phyloP scores from a whole-genome alignment of 2,113 vertebrate species.

The Parotia lawesii region DNA sequence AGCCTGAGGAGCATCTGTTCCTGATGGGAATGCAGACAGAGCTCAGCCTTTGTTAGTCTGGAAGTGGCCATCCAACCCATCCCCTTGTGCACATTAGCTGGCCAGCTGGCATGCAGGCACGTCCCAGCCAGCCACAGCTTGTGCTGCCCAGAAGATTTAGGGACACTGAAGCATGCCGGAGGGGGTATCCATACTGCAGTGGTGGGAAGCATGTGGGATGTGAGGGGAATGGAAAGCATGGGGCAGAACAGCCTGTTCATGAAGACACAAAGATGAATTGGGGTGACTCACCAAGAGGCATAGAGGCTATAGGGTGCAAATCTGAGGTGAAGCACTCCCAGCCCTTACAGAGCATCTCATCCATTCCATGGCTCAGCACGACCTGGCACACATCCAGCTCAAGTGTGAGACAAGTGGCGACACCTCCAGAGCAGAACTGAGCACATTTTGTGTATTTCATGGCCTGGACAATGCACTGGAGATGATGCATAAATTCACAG shows the following conservation, averaged over 20 bases:
- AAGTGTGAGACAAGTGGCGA: background rate
- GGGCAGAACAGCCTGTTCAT: rapidly evolving
- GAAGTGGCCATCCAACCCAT: background rate
- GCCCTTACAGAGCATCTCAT: background rate
- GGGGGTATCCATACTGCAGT: rapidly evolving
- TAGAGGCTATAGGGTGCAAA: background rate
- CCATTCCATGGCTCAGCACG: rapidly evolving
- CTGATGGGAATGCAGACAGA: background rate
- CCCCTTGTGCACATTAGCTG: rapidly evolving
- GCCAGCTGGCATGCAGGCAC: background rate
- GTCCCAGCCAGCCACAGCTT: background rate
- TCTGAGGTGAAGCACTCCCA: background rate
- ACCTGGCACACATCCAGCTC: background rate
- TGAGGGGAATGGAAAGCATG: background rate
- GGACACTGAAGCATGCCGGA: background rate
- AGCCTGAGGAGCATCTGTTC: background rate
- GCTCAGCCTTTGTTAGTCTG: background rate
- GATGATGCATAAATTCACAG: background rate
- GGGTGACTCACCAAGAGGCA: background rate
- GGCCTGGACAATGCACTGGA: background rate
- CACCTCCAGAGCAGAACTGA: background rate
- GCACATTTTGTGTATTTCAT: background rate
- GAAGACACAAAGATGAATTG: background rate
- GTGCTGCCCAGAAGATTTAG: background rate
- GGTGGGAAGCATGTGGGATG: background rate